These are phyloP conservation scores for Dryobotodes eremita DNA, from an alignment of 2,888 invertebrate genomes.

Conservation along the genomic window DNA sequence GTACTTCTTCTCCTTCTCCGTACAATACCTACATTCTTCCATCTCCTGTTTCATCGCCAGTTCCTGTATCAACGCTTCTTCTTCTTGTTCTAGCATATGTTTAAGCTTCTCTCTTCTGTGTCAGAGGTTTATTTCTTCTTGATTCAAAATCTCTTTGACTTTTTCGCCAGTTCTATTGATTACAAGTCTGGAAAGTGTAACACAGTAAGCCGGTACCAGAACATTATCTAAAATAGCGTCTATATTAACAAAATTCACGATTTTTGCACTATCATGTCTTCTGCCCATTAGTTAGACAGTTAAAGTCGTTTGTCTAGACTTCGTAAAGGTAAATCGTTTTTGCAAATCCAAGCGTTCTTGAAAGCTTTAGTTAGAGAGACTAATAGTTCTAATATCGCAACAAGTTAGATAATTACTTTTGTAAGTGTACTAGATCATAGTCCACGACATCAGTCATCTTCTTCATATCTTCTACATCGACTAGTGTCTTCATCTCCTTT, in stretches of 20 bases:
- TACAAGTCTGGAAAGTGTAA: constrained; percentile 74
- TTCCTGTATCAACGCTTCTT: constrained; percentile 77
- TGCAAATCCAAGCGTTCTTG: constrained; percentile 17
- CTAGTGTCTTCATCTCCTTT: constrained; percentile 73
- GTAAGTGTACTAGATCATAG: constrained; percentile 82
- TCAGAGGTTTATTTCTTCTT: constrained; percentile 84
- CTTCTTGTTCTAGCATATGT: constrained; percentile 78
- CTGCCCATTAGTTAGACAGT: constrained; percentile 21
- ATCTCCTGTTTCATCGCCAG: constrained; percentile 74
- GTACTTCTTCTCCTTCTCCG: constrained; percentile 75
- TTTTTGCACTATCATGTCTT: constrained; percentile 33
- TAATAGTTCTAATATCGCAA: constrained; percentile 26
- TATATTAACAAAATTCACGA: neutral
- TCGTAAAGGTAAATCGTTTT: constrained; percentile 24
- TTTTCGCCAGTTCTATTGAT: constrained; percentile 83
- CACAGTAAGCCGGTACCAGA: neutral
- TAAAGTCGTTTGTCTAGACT: constrained; percentile 42
- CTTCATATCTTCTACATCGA: constrained; percentile 81
- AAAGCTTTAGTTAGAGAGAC: neutral
- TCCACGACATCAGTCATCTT: constrained; percentile 80
- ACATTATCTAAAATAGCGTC: neutral
- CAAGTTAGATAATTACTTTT: constrained; percentile 74
- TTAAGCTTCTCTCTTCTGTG: constrained; percentile 81
- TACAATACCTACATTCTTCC: constrained; percentile 80
- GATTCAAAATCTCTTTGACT: constrained; percentile 77